These are phyloP conservation scores for Papilio helenus DNA, from an alignment of 1,140 invertebrate genomes.

Conservation along the genomic window DNA sequence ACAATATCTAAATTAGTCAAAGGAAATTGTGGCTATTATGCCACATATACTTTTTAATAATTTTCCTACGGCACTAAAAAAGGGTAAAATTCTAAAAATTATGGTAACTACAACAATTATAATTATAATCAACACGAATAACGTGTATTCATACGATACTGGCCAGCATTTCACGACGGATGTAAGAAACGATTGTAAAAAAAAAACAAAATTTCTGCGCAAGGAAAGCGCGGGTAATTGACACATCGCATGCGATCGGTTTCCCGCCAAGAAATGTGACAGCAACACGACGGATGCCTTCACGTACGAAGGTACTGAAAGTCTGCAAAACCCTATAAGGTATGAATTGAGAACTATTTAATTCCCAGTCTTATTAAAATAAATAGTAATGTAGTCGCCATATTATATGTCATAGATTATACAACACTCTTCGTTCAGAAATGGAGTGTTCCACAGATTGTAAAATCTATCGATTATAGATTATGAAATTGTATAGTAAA, in stretches of 20 bases:
- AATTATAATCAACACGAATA: neutral
- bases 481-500: neutral
- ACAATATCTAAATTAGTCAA: neutral
- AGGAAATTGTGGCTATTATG: neutral
- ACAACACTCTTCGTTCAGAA: neutral
- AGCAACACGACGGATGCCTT: slow-evolving; percentile 23
- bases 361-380: neutral
- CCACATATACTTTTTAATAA: neutral
- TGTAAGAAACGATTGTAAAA: slow-evolving; percentile 22
- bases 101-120: neutral
- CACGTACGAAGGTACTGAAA: slow-evolving; percentile 25
- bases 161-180: slow-evolving; percentile 28
- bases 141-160: neutral
- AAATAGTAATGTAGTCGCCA: neutral
- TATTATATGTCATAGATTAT: neutral
- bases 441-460: neutral
- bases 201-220: slow-evolving; percentile 32
- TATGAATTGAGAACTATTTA: neutral
- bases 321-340: slow-evolving; percentile 8
- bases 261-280: slow-evolving; percentile 38
- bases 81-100: too few species aligned
- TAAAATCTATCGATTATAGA: neutral
- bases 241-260: slow-evolving; percentile 28
- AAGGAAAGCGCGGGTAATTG: slow-evolving; percentile 39
- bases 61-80: too few species aligned